A percentile compares a stretch with the other conserved stretches of the same genome.
Evolutionary conservation across 2,797 vertebrate species (phyloP).

Genomic region (Falco novaeseelandiae): DNA sequence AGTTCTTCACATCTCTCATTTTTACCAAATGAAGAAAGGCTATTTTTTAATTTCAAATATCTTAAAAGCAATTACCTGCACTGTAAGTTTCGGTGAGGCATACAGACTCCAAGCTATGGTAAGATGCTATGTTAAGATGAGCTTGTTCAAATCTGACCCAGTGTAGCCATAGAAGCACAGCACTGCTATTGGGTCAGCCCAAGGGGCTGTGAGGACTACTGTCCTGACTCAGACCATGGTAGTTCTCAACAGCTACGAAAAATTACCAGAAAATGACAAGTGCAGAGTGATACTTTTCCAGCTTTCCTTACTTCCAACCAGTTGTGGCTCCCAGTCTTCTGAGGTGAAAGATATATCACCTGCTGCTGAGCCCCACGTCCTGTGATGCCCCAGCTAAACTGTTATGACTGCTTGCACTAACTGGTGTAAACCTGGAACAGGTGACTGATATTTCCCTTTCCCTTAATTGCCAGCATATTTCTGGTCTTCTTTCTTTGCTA

Average conservation of each 20-base stretch:
- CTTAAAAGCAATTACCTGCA: neutral
- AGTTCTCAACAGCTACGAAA: neutral
- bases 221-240: neutral
- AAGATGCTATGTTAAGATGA: neutral
- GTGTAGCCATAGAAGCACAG: neutral
- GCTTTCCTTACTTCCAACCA: neutral
- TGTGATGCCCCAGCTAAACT: neutral
- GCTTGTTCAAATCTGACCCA: neutral
- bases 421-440: neutral
- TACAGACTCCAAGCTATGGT: neutral
- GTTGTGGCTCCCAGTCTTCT: neutral
- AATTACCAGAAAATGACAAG: neutral
- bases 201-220: neutral
- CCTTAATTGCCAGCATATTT: neutral
- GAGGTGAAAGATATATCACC: neutral
- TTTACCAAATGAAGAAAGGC: neutral
- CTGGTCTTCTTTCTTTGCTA: neutral
- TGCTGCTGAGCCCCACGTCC: neutral
- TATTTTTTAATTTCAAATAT: neutral
- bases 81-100: neutral
- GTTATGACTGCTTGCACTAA: rapidly evolving
- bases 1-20: neutral
- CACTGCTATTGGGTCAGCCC: neutral
- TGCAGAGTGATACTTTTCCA: neutral
- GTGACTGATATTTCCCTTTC: neutral